Percentiles rank a stretch among this genome's conserved stretches.
Evolutionary conservation across 2,797 vertebrate species (phyloP).

Genomic region (Karalla daura): DNA sequence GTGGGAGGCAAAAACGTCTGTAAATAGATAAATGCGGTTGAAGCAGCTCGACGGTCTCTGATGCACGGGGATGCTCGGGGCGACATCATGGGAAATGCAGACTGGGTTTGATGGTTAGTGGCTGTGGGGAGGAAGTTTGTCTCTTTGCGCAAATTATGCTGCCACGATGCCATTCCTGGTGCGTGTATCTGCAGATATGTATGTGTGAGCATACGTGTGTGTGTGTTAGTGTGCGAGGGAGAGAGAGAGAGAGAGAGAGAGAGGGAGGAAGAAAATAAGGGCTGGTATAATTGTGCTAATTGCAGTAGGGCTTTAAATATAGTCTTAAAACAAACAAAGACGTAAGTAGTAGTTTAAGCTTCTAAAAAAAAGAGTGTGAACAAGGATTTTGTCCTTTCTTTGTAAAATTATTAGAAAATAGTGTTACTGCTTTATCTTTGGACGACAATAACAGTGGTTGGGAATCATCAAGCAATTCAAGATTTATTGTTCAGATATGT

Average conservation of each 20-base stretch:
- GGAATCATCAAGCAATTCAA: too few species aligned
- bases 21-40: slow-evolving; percentile 69
- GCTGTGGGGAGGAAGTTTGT: slow-evolving; percentile 50
- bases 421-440: neutral
- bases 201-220: slow-evolving; percentile 31
- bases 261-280: slow-evolving; percentile 35
- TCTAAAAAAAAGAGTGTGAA: neutral
- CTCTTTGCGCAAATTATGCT: slow-evolving; percentile 30
- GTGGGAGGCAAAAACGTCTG: slow-evolving; percentile 64
- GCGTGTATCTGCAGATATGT: slow-evolving; percentile 21
- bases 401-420: neutral
- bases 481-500: too few species aligned
- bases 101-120: slow-evolving; percentile 51
- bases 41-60: slow-evolving; percentile 30
- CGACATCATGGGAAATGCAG: slow-evolving; percentile 56
- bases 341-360: neutral
- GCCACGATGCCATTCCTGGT: slow-evolving; percentile 46
- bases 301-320: slow-evolving; percentile 21
- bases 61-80: slow-evolving; percentile 49
- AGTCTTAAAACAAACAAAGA: slow-evolving; percentile 15
- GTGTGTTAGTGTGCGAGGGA: too few species aligned
- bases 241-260: too few species aligned
- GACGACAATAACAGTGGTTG: too few species aligned
- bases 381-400: neutral
- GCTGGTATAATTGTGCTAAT: slow-evolving; percentile 29